Percentiles rank a stretch among this genome's conserved stretches.
Conservation (phyloP, 2,888 invertebrate species). For the Thecophora atra region DNA sequence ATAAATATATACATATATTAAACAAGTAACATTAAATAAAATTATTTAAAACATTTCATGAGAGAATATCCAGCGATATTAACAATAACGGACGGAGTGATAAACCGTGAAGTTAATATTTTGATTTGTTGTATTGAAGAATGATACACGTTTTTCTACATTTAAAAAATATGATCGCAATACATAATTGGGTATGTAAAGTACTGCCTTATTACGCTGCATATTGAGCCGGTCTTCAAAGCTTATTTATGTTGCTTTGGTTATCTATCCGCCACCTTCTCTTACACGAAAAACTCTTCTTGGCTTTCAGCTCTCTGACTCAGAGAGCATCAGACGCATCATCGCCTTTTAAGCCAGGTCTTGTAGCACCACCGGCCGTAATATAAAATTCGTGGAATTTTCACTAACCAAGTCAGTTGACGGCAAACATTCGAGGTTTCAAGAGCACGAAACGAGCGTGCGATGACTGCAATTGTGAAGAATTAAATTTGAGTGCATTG, state of each 20-base stretch:
- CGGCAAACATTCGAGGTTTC: constrained; percentile 39
- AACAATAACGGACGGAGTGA: too few relatives aligned
- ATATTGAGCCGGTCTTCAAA: neutral
- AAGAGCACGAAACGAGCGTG: neutral
- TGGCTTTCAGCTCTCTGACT: constrained; percentile 9
- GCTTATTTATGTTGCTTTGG: constrained; percentile 6
- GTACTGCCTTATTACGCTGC: too few relatives aligned
- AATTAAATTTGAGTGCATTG: neutral
- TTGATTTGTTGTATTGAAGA: too few relatives aligned
- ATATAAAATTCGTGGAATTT: constrained; percentile 28
- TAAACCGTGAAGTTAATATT: too few relatives aligned
- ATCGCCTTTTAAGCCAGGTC: constrained; percentile 14
- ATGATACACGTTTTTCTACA: too few relatives aligned
- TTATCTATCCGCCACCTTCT: neutral
- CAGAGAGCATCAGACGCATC: constrained; percentile 12
- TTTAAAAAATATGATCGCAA: too few relatives aligned
- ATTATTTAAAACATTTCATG: too few relatives aligned
- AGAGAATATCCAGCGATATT: too few relatives aligned
- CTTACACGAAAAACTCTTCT: neutral
- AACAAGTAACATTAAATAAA: neutral
- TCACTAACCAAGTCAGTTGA: constrained; percentile 38
- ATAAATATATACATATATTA: neutral
- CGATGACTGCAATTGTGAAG: too few relatives aligned
- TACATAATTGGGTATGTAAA: too few relatives aligned
- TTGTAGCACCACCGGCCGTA: constrained; percentile 2